These are phyloP conservation scores for Antennarius striatus DNA, from an alignment of 2,113 vertebrate genomes.

Conservation along the genomic window DNA sequence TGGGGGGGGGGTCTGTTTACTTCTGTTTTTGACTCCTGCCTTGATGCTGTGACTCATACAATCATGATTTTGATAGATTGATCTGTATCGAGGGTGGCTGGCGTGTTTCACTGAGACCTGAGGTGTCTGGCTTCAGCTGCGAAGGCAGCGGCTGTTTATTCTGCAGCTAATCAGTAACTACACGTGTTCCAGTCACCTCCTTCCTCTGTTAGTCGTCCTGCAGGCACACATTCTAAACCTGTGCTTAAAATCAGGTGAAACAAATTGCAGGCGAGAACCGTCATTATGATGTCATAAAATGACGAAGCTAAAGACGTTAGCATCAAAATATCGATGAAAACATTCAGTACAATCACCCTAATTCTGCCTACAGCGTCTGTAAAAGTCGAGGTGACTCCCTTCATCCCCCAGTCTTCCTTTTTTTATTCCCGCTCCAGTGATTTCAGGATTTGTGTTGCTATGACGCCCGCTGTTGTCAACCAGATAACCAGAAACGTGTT, in stretches of 20 bases:
- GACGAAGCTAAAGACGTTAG: no score
- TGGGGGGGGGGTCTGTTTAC: neutral
- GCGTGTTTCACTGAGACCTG: neutral
- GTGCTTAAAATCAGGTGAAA: neutral
- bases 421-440: no score
- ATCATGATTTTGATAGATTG: neutral
- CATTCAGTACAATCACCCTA: no score
- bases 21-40: neutral
- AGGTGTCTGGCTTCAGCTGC: no score
- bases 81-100: neutral
- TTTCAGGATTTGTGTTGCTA: constrained; percentile 8
- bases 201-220: constrained; percentile 1
- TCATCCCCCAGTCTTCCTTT: no score
- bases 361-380: no score
- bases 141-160: constrained; percentile 49
- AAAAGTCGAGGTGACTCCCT: no score
- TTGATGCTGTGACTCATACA: constrained; percentile 11
- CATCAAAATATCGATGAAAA: no score
- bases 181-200: constrained; percentile 12
- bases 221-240: neutral
- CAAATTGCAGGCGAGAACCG: no score
- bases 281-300: no score
- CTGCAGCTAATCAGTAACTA: constrained; percentile 59
- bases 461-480: constrained; percentile 3
- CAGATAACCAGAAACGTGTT: neutral